phyloP scores from a whole-genome alignment of 1,140 invertebrate species.

The Telenomus remus region DNA sequence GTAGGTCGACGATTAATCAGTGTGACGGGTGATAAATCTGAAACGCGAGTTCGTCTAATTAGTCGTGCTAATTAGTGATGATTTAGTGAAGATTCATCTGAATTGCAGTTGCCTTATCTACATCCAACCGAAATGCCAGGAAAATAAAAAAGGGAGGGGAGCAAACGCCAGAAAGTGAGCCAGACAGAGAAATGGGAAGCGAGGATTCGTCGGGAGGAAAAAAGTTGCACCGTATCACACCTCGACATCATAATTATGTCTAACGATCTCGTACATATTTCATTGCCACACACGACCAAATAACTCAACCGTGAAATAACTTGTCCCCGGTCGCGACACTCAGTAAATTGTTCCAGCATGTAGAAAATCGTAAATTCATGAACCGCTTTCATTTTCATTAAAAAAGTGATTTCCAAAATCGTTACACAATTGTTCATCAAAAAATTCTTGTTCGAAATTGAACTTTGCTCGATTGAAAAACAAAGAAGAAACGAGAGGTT shows the following conservation, averaged over 20 bases:
- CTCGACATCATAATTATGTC: constrained; percentile 23
- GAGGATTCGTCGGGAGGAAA: neutral
- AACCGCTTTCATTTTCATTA: neutral
- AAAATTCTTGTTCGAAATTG: too few species aligned
- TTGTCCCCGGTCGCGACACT: constrained; percentile 30
- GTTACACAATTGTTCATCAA: too few species aligned
- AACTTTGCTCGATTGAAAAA: too few species aligned
- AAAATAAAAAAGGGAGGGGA: neutral
- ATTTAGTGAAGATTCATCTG: constrained; percentile 22
- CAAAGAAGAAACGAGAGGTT: too few species aligned
- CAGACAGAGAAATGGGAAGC: neutral
- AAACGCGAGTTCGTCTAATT: constrained; percentile 38
- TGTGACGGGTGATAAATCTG: constrained; percentile 23
- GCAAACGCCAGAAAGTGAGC: neutral
- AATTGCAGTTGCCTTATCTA: constrained; percentile 1
- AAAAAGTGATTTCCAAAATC: too few species aligned
- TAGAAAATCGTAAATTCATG: constrained; percentile 36
- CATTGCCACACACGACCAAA: constrained; percentile 23
- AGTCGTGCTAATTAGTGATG: constrained; percentile 35
- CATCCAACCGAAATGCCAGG: neutral
- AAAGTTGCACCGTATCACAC: constrained; percentile 4
- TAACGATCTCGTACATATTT: constrained; percentile 23
- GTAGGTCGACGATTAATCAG: constrained; percentile 24
- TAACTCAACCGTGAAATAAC: constrained; percentile 37
- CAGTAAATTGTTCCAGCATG: constrained; percentile 26